Evolutionary conservation across 2,888 invertebrate genomes (phyloP).

Genomic region (Linyphia triangularis): DNA sequence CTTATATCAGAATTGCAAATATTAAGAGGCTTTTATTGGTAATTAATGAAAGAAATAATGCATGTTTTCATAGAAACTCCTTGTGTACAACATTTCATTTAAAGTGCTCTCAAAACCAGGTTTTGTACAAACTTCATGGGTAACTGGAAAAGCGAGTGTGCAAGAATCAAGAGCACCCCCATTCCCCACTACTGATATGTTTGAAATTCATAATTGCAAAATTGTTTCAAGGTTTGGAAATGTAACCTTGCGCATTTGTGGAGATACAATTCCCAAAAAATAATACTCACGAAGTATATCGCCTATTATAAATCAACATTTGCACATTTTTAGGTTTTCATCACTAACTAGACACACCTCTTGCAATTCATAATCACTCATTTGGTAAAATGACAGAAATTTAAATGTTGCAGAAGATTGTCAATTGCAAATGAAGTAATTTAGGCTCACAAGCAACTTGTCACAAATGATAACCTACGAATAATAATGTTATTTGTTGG

Average conservation of each 20-base stretch:
- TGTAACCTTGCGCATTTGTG: constrained; percentile 35
- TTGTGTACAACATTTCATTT: background rate
- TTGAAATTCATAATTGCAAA: constrained; percentile 69
- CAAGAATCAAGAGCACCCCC: constrained; percentile 32
- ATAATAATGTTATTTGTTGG: too few species aligned
- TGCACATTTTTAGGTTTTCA: background rate
- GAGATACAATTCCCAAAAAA: constrained; percentile 11
- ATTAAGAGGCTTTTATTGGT: too few species aligned
- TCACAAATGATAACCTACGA: too few species aligned
- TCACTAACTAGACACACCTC: background rate
- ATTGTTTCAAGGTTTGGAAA: constrained; percentile 44
- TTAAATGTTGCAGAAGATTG: background rate
- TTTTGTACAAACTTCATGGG: background rate
- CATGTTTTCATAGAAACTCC: background rate
- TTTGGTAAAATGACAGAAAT: background rate
- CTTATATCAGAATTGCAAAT: too few species aligned
- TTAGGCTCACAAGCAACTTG: too few species aligned
- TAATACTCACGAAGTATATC: background rate
- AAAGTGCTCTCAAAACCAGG: background rate
- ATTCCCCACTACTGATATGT: constrained; percentile 70
- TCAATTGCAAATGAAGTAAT: too few species aligned
- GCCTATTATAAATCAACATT: background rate
- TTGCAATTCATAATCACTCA: background rate
- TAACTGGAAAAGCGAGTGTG: background rate
- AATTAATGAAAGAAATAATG: background rate